Evolutionary conservation across 2,888 invertebrate genomes (phyloP).

Genomic region (Cataglyphis albicans): DNA sequence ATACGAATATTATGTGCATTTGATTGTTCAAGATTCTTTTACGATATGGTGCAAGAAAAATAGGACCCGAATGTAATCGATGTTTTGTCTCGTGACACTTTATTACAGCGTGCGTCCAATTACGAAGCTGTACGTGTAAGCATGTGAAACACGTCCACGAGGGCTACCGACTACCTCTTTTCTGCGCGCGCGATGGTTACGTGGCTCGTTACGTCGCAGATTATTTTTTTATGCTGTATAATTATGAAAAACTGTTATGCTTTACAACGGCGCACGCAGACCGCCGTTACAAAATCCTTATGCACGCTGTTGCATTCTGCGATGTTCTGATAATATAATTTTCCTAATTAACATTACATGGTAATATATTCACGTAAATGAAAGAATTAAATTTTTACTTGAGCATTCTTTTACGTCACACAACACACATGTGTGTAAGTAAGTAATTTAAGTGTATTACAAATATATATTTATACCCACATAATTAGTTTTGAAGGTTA

Average conservation of each 20-base stretch:
- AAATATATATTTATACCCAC: neutral
- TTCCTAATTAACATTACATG: conserved; percentile 32
- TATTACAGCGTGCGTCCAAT: conserved; percentile 53
- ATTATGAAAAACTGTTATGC: conserved; percentile 54
- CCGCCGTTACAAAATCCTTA: conserved; percentile 34
- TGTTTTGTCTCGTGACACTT: conserved; percentile 64
- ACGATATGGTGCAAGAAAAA: conserved; percentile 38
- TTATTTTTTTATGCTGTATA: conserved; percentile 49
- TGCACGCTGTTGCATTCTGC: conserved; percentile 33
- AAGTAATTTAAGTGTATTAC: neutral
- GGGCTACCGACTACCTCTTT: neutral
- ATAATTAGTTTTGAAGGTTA: neutral
- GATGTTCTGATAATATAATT: conserved; percentile 41
- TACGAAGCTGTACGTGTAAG: conserved; percentile 39
- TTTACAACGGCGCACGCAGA: conserved; percentile 30
- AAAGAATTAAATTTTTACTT: conserved; percentile 35
- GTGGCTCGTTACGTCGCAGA: conserved; percentile 47
- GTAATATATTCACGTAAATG: conserved; percentile 4
- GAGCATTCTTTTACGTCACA: conserved; percentile 20
- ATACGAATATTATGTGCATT: neutral
- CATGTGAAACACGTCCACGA: conserved; percentile 45
- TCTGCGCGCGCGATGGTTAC: conserved; percentile 14
- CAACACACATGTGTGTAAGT: neutral
- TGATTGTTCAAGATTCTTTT: neutral
- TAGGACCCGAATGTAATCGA: conserved; percentile 59